Evolutionary conservation across 2,888 invertebrate species (phyloP), one percentile per base, ranked within the genome.

Genomic region (Cenopis cana): DNA sequence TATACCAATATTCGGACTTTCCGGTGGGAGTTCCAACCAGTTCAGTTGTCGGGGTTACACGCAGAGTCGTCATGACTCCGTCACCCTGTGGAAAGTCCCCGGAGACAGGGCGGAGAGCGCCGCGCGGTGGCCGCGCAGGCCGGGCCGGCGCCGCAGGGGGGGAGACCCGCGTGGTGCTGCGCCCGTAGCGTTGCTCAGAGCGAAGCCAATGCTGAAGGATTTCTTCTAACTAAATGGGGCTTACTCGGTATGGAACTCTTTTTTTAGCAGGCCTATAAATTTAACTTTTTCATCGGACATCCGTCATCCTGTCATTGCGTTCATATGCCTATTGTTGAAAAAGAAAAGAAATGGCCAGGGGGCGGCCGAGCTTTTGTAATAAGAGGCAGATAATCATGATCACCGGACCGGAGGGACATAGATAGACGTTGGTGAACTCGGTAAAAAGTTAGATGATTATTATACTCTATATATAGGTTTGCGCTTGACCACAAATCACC

Each of bases 31-130:
- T 89, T 93, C 93, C 85, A 76, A 82, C 85, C 90, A 93, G 91
- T 90, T 87, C 89, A 90, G 83, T 88, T 84, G 61, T 87, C 93
- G 90, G 93, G 93, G 91, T 89, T 75, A 93, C 93, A 71, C 20
- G 74, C 93, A 79, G 89, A 89, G 83, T 82, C 85, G 80, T 76
- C 3, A 79, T 93, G 86, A 77, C 82, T 90, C 82, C 70, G 0
- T 83, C 73, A 89, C 90, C 93, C 91, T 90, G 94, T 89, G 93
- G 93, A 94, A 94, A 94, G 94, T 94, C 94, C 93, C 93, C 93
- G 94, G 94, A 93, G 90, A 85, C 73, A 86, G 80, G 93, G 82
- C 88, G 90, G 93, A 93, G 88, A 94, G 91, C 91, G 89, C 76
- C 91, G 76, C 86, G 88, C 85, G 82, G 74, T 93, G 78, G 79